phyloP scores from a whole-genome alignment of 2,888 invertebrate species.

The Lasioglossum vierecki region DNA sequence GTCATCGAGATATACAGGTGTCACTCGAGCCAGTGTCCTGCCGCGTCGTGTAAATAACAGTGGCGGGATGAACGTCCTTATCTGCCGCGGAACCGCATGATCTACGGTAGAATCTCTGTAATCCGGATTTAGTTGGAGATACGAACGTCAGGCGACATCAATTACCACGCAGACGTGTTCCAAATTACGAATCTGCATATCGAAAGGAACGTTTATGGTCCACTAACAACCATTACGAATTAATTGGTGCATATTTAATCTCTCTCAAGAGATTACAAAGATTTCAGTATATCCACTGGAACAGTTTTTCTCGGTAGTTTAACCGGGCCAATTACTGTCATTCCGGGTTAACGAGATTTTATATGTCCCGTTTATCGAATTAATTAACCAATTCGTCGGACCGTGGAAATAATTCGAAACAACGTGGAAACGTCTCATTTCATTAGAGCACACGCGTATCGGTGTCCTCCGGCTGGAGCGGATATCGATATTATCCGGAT shows the following conservation, averaged over 20 bases:
- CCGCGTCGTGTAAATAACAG: constrained; percentile 46
- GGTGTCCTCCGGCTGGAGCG: constrained; percentile 40
- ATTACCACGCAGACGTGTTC: not conserved
- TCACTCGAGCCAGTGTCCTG: constrained; percentile 28
- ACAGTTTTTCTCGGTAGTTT: not conserved
- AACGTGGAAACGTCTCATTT: constrained; percentile 30
- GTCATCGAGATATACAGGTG: constrained; percentile 46
- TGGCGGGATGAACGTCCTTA: constrained; percentile 10
- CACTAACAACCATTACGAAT: not conserved
- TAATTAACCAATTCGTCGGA: constrained; percentile 18
- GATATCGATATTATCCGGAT: constrained; percentile 61
- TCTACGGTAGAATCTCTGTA: constrained; percentile 22
- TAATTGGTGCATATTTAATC: not conserved
- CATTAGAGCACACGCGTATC: constrained; percentile 44
- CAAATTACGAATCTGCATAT: not conserved
- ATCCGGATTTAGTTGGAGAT: constrained; percentile 4
- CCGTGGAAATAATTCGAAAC: constrained; percentile 17
- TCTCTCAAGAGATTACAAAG: not conserved
- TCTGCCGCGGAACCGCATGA: not conserved
- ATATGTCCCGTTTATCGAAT: not conserved
- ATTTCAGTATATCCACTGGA: not conserved
- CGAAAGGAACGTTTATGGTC: not conserved
- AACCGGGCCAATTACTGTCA: not conserved
- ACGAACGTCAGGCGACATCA: not conserved
- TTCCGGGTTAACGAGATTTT: not conserved